Percentiles rank a stretch among this genome's conserved stretches.
Evolutionary conservation across 1,140 invertebrate genomes (phyloP).

Genomic region (Drosophila varians): DNA sequence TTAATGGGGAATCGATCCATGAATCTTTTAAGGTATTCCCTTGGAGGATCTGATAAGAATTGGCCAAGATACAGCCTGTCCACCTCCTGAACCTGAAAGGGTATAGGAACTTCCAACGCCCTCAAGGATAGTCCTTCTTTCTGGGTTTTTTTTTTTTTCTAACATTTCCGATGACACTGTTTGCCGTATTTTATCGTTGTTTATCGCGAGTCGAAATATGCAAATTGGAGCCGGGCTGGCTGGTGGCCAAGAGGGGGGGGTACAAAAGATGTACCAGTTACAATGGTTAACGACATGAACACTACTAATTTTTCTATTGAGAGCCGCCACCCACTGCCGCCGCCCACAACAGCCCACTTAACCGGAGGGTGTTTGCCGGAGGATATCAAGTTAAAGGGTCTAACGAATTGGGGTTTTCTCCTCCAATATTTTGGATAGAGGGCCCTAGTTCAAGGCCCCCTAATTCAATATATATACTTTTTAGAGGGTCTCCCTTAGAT

Average conservation of each 20-base stretch:
- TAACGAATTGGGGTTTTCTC: too few species aligned
- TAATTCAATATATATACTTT: too few species aligned
- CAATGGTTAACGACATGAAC: constrained; percentile 80
- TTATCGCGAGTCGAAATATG: constrained; percentile 49
- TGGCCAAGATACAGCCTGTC: not conserved
- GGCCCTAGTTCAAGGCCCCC: too few species aligned
- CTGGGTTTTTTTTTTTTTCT: not conserved
- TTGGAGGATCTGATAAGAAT: not conserved
- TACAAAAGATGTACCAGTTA: constrained; percentile 71
- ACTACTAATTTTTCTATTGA: constrained; percentile 71
- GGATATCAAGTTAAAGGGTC: too few species aligned
- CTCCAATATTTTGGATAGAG: too few species aligned
- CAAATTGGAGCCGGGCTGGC: constrained; percentile 38
- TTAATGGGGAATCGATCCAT: too few species aligned
- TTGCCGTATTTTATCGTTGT: constrained; percentile 32
- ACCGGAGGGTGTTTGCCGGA: constrained; percentile 5
- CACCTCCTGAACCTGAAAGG: not conserved
- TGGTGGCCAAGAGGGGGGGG: not conserved
- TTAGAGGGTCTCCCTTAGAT: too few species aligned
- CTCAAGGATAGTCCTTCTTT: not conserved
- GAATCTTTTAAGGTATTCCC: not conserved
- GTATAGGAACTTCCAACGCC: not conserved
- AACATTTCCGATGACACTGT: constrained; percentile 13
- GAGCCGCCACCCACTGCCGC: constrained; percentile 14
- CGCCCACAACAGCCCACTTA: constrained; percentile 15